Evolutionary conservation across 2,797 vertebrate species (phyloP).

Genomic region (Halcyon chelicuti): DNA sequence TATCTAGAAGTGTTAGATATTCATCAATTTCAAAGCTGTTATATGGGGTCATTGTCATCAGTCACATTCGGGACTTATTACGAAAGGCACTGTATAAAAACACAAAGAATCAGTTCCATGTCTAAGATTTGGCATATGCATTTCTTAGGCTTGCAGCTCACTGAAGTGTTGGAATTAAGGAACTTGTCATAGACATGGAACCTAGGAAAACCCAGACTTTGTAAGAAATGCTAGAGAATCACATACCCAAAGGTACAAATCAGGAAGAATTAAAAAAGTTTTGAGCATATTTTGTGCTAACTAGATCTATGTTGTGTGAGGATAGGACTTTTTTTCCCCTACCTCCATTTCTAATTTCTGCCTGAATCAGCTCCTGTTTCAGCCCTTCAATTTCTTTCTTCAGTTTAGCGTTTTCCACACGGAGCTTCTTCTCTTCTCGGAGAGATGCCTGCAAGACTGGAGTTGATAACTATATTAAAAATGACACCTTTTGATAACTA

Average conservation of each 20-base stretch:
- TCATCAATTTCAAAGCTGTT: background rate
- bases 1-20: background rate
- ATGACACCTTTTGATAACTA: background rate
- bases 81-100: background rate
- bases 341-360: conserved; percentile 93
- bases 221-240: background rate
- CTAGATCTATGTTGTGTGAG: background rate
- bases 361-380: conserved; percentile 91
- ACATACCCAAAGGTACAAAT: background rate
- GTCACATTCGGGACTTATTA: background rate
- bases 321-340: background rate
- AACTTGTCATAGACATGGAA: background rate
- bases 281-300: background rate
- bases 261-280: background rate
- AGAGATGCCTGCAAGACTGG: conserved; percentile 91
- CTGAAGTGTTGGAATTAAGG: background rate
- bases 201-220: background rate
- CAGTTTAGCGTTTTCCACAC: conserved; percentile 94
- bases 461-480: background rate
- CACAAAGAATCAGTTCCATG: background rate
- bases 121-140: background rate
- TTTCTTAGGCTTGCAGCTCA: background rate
- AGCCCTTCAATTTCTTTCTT: conserved; percentile 94
- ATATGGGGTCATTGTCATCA: background rate
- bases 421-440: conserved; percentile 95